A percentile compares a stretch with the other conserved stretches of the same genome.
Evolutionary conservation across 2,888 invertebrate genomes (phyloP).

Genomic region (Choristoneura rosaceana): DNA sequence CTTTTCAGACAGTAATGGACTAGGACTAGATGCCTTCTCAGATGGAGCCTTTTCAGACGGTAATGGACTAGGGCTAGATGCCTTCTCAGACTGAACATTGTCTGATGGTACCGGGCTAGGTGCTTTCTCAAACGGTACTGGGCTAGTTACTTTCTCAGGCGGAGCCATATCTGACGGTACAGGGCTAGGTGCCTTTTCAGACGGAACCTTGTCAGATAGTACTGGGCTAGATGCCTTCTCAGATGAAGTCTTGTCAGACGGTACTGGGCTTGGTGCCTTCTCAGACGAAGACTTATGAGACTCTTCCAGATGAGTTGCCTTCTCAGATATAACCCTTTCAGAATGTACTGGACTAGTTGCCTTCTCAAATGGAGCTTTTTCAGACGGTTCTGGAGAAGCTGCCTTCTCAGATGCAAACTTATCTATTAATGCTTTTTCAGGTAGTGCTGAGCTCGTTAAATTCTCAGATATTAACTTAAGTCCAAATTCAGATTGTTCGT

Average conservation of each 20-base stretch:
- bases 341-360: slow-evolving; percentile 19
- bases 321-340: slow-evolving; percentile 27
- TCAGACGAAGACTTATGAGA: slow-evolving; percentile 13
- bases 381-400: slow-evolving; percentile 2
- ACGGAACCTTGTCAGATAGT: neutral
- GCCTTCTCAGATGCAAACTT: slow-evolving; percentile 3
- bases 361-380: slow-evolving; percentile 25
- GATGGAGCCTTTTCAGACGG: neutral
- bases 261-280: slow-evolving; percentile 30
- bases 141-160: neutral
- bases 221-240: slow-evolving; percentile 32
- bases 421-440: slow-evolving; percentile 4
- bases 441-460: neutral
- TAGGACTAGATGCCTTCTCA: slow-evolving; percentile 19
- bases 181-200: slow-evolving; percentile 3
- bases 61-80: neutral
- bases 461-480: no score
- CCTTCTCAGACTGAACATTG: slow-evolving; percentile 26
- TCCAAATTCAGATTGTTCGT: no score
- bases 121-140: neutral
- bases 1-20: slow-evolving; percentile 6
- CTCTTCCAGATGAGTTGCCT: neutral
- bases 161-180: slow-evolving; percentile 1
- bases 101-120: slow-evolving; percentile 4
- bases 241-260: neutral